Conservation (phyloP, 2,797 vertebrate species). For the Calcarius lapponicus region DNA sequence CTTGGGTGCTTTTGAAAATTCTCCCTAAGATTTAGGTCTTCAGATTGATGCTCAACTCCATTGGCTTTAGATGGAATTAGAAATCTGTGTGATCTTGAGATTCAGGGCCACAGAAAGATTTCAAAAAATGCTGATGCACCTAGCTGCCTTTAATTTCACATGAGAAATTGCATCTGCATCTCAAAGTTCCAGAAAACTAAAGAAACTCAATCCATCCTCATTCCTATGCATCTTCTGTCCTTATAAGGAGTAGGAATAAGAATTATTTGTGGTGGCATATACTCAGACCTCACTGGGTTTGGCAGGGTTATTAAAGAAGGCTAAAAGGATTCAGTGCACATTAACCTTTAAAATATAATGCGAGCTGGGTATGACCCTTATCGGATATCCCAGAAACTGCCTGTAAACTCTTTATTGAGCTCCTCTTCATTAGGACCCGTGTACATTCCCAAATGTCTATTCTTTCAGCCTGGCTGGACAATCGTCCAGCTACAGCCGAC, state of each 20-base stretch:
- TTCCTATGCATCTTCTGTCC: background rate
- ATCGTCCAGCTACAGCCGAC: background rate
- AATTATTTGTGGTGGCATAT: background rate
- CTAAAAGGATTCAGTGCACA: background rate
- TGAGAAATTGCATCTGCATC: background rate
- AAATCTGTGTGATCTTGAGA: background rate
- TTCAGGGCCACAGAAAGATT: fast-evolving
- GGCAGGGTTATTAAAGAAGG: background rate
- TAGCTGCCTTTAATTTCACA: background rate
- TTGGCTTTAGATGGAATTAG: background rate
- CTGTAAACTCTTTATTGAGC: background rate
- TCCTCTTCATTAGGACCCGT: background rate
- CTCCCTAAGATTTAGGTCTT: background rate
- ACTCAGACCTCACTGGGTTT: background rate
- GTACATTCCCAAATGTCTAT: background rate
- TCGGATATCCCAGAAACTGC: background rate
- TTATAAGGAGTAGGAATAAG: background rate
- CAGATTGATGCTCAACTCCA: background rate
- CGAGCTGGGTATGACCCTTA: background rate
- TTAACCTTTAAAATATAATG: background rate
- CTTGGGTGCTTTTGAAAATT: background rate
- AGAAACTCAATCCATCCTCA: background rate
- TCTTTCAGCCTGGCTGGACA: background rate
- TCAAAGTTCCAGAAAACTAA: background rate
- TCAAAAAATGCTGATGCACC: background rate